Percentiles rank a stretch among this genome's conserved stretches.
Evolutionary conservation across 1,140 invertebrate species (phyloP).

Genomic region (Cotesia vestalis): DNA sequence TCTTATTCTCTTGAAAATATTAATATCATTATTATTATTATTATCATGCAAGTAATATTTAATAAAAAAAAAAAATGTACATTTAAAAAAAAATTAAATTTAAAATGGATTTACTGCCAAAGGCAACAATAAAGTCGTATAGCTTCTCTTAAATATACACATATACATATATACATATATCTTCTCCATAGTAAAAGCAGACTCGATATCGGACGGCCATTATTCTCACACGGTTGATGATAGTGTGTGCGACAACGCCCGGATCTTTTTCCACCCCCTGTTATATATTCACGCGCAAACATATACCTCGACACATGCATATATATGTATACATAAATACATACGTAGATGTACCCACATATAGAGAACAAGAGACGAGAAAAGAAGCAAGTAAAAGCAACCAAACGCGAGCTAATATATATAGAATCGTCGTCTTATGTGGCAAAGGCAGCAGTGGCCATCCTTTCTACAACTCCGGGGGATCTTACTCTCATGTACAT

Average conservation of each 20-base stretch:
- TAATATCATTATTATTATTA: too few species aligned
- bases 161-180: too few species aligned
- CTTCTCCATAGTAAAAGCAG: background rate
- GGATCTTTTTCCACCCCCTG: constrained; percentile 18
- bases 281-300: constrained; percentile 18
- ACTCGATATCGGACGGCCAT: constrained; percentile 15
- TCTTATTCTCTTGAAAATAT: too few species aligned
- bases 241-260: constrained; percentile 18
- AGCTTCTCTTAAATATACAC: too few species aligned
- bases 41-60: too few species aligned
- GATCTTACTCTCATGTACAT: background rate
- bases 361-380: background rate
- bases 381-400: background rate
- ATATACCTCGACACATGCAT: background rate
- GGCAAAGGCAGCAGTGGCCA: constrained; percentile 6
- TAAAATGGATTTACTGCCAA: too few species aligned
- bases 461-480: constrained; percentile 12
- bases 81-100: too few species aligned
- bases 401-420: constrained; percentile 1
- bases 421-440: constrained; percentile 19
- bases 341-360: background rate
- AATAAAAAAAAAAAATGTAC: too few species aligned
- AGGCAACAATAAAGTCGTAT: constrained; percentile 5
- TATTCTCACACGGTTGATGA: constrained; percentile 17
- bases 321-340: background rate